Conservation (phyloP, 2,888 invertebrate species). For the Harpalus rufipes region DNA sequence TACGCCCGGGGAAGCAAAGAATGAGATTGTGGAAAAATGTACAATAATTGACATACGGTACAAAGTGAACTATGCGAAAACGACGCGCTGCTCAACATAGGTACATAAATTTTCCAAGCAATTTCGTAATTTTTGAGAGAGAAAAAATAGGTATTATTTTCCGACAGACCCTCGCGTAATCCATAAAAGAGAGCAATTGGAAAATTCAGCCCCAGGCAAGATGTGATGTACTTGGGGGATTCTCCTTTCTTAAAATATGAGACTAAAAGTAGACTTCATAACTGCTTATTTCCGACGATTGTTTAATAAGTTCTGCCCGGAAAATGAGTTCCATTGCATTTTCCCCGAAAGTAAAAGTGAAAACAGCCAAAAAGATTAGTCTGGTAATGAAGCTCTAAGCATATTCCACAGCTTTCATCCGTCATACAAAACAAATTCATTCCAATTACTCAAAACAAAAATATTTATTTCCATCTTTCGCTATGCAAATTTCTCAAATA, state of each 20-base stretch:
- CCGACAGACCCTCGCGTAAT: constrained; percentile 55
- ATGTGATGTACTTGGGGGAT: constrained; percentile 59
- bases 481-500: background rate
- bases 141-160: constrained; percentile 56
- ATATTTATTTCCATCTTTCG: background rate
- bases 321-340: constrained; percentile 49
- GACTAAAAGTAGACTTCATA: constrained; percentile 59
- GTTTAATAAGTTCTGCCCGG: constrained; percentile 50
- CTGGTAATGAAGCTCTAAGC: constrained; percentile 30
- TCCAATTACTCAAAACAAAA: background rate
- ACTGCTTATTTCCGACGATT: constrained; percentile 59
- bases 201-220: constrained; percentile 53
- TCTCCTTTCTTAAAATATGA: constrained; percentile 45
- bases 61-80: constrained; percentile 56
- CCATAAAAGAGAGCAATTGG: constrained; percentile 60
- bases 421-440: constrained; percentile 2
- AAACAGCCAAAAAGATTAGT: constrained; percentile 49
- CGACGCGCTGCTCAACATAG: constrained; percentile 45
- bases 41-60: constrained; percentile 56
- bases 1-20: constrained; percentile 47
- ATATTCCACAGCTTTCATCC: background rate
- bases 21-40: constrained; percentile 38
- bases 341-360: constrained; percentile 39
- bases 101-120: constrained; percentile 59
- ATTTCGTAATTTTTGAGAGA: constrained; percentile 63